A percentile compares a stretch with the other conserved stretches of the same genome.
These are phyloP conservation scores for Agrochola macilenta DNA, from an alignment of 2,888 invertebrate species.

Conservation along the genomic window DNA sequence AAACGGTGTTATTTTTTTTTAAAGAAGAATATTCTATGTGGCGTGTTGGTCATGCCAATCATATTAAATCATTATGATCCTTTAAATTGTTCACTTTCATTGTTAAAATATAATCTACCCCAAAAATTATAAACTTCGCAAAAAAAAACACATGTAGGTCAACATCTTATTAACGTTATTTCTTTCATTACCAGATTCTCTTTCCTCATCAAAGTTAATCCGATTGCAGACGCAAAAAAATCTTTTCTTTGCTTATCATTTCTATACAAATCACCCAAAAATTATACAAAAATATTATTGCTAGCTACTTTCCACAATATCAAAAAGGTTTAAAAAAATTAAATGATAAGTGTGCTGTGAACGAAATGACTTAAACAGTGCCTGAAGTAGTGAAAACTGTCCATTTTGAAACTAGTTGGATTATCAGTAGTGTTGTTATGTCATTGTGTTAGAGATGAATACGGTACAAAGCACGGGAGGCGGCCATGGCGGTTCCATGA, in stretches of 20 bases:
- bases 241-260: background rate
- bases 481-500: constrained; percentile 90
- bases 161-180: constrained; percentile 24
- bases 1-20: too few species aligned
- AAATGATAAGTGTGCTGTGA: constrained; percentile 73
- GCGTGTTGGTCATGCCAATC: too few species aligned
- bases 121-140: background rate
- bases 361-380: constrained; percentile 78
- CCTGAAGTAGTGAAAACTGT: constrained; percentile 81
- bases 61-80: too few species aligned
- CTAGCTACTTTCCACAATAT: constrained; percentile 3
- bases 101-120: background rate
- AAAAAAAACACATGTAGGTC: background rate
- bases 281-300: background rate
- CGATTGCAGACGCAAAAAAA: constrained; percentile 22
- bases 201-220: constrained; percentile 15
- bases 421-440: constrained; percentile 60
- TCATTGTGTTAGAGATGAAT: constrained; percentile 86
- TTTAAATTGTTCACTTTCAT: background rate
- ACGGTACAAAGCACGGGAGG: constrained; percentile 92
- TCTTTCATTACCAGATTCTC: constrained; percentile 46
- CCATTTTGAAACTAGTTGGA: constrained; percentile 79
- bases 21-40: too few species aligned
- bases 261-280: background rate
- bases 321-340: background rate